These are phyloP conservation scores for Agrochola litura DNA, from an alignment of 2,888 invertebrate species.

Conservation along the genomic window DNA sequence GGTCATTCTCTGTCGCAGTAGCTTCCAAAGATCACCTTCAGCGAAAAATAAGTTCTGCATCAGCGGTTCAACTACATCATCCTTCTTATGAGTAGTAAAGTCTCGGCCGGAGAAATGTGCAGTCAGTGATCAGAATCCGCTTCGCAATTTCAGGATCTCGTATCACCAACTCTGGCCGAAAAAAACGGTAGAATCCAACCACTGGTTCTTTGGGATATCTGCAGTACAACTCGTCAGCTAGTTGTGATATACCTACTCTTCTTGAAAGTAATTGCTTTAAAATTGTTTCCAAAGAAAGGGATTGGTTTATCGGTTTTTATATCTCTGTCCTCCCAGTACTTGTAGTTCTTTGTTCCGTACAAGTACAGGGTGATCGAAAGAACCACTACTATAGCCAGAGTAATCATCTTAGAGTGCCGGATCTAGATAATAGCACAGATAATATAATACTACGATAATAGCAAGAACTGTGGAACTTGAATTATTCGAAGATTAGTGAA, in stretches of 20 bases:
- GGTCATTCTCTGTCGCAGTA: constrained; percentile 74
- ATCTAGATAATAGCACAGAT: not conserved
- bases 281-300: constrained; percentile 51
- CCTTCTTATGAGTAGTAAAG: constrained; percentile 64
- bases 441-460: too few species aligned
- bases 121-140: constrained; percentile 68
- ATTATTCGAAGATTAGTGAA: too few species aligned
- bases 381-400: constrained; percentile 31
- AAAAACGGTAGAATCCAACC: constrained; percentile 71
- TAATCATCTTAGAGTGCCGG: constrained; percentile 33
- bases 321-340: constrained; percentile 63
- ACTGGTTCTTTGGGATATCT: constrained; percentile 72
- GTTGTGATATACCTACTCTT: too few species aligned
- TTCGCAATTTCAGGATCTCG: constrained; percentile 72
- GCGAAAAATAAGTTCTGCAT: constrained; percentile 72
- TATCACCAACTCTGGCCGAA: constrained; percentile 70
- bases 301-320: constrained; percentile 57
- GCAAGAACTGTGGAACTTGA: too few species aligned
- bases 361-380: constrained; percentile 45
- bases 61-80: constrained; percentile 65
- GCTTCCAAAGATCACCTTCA: constrained; percentile 76
- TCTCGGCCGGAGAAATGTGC: constrained; percentile 49
- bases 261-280: not conserved
- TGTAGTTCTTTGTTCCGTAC: constrained; percentile 56
- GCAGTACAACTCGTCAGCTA: constrained; percentile 61